These are phyloP conservation scores for Calycopis cecrops DNA, from an alignment of 1,140 invertebrate species.

Conservation along the genomic window DNA sequence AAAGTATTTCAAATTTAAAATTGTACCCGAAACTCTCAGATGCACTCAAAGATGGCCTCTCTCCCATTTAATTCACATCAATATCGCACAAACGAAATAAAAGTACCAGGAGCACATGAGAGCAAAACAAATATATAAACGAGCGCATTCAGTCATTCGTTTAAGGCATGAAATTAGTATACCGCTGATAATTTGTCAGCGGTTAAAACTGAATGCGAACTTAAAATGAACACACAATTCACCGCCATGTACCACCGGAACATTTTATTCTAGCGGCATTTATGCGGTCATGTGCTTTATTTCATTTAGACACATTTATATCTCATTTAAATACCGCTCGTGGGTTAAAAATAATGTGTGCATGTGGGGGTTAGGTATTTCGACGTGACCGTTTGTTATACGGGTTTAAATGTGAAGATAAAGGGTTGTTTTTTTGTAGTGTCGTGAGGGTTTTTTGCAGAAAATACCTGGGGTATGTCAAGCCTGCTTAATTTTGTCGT, in stretches of 20 bases:
- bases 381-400: conserved; percentile 9
- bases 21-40: no score
- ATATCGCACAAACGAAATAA: background rate
- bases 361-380: no score
- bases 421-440: no score
- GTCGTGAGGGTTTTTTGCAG: no score
- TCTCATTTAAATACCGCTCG: conserved; percentile 3
- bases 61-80: no score
- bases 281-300: conserved; percentile 17
- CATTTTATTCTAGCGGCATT: conserved; percentile 23
- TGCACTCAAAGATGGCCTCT: no score
- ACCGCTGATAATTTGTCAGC: conserved; percentile 6
- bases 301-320: conserved; percentile 11
- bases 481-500: no score
- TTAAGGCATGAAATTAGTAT: conserved; percentile 3
- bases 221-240: conserved; percentile 22
- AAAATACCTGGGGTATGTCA: no score
- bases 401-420: background rate
- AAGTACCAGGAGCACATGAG: background rate
- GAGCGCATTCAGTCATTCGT: background rate
- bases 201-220: conserved; percentile 25
- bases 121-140: background rate
- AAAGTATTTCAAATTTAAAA: no score
- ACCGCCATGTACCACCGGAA: conserved; percentile 18
- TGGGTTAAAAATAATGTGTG: no score